Base-by-base conservation (phyloP, 2,888 invertebrate genomes). In the Dicycla oo region DNA sequence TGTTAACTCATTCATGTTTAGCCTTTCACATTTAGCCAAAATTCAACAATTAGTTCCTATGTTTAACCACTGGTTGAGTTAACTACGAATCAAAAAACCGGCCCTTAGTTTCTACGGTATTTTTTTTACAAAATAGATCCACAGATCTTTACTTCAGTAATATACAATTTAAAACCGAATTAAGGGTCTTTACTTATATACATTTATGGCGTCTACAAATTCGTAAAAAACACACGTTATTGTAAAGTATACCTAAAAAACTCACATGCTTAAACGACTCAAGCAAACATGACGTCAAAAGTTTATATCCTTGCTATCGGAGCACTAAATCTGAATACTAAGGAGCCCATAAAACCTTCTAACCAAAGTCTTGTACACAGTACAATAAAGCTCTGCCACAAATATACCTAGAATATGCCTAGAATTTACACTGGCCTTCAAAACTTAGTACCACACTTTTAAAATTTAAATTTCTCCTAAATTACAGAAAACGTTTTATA, bases 261-360 rank as follows among this genome's bases (percentile, higher is more conserved):
- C 54, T n/a, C 38, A 53, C 51, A 26, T 66, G 34, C 49, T 63
- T 10, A 34, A 15, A 43, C 23, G 8, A 53, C n/a, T 65, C 43
- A 15, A 51, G 57, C 23, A 40, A 34, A 30, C 54, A 62, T 74
- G 68, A 81, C 65, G 80, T 74, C 70, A 70, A 40, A 57, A 43
- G 11, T 65, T 73, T 72, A 75, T 80, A 45, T 51, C 34, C 51
- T 47, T n/a, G 18, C 20, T 76, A 83, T 81, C 81, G 11, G 20
- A 38, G 57, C 53, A 68, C 54, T 83, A 62, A 73, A 83, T 81
- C 73, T 83, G 43, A 54, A 49, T 69, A 73, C 69, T 68, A 47
- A 54, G 70, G 40, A 70, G 62, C 7, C 30, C 30, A 72, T 83
- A 81, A 80, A 81, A 81, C 40, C 30, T 26, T 66, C 45, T 40